phyloP scores from a whole-genome alignment of 2,888 invertebrate species.

The Agrotis ipsilon region DNA sequence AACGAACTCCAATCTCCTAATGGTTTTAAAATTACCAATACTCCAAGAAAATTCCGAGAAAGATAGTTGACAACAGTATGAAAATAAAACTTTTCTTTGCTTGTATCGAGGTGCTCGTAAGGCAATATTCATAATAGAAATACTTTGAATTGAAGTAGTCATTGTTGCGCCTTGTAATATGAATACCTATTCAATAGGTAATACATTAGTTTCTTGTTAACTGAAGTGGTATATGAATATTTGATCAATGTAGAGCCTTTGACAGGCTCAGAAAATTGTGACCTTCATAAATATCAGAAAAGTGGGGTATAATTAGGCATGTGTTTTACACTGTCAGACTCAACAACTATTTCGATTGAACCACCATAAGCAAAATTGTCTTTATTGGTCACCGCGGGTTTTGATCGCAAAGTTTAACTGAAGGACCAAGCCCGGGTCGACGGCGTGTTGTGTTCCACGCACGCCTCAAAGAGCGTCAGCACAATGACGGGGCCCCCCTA shows the following conservation, averaged over 20 bases:
- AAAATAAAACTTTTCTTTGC: constrained; percentile 14
- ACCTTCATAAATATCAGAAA: neutral
- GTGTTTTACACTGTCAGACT: no score
- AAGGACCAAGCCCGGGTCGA: no score
- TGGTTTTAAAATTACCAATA: constrained; percentile 6
- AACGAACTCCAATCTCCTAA: constrained; percentile 9
- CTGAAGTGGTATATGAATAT: neutral
- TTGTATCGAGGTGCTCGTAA: constrained; percentile 3
- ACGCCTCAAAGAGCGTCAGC: no score
- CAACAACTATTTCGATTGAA: no score
- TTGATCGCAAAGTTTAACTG: no score
- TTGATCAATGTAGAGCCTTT: neutral
- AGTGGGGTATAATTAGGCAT: no score
- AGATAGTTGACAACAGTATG: constrained; percentile 20
- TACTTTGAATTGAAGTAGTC: constrained; percentile 14
- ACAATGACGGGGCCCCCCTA: no score
- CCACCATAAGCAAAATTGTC: no score
- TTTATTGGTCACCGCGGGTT: no score
- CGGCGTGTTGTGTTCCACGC: no score
- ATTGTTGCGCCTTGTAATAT: neutral
- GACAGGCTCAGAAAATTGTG: neutral
- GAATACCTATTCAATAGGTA: neutral
- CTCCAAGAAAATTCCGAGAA: neutral
- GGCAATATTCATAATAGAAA: constrained; percentile 2
- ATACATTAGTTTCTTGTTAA: neutral